Evolutionary conservation across 2,797 vertebrate genomes (phyloP), one percentile per base, ranked within the genome.

Genomic region (Danionella dracula): DNA sequence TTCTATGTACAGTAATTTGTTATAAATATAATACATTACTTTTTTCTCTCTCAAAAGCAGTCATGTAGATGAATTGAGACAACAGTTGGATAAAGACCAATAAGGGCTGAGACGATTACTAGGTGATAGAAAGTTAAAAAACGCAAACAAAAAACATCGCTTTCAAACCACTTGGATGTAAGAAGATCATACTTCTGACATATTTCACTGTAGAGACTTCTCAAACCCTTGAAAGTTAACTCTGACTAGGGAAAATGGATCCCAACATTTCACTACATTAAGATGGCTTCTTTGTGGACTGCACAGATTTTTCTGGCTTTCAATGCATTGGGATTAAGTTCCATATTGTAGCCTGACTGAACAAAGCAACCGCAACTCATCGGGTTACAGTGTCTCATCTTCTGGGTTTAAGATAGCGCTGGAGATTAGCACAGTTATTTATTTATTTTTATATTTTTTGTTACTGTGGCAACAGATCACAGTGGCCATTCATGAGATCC

Each of bases 11-110:
- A 96, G 85, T 88, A 86, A 92, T 92, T 92, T 93, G 90, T 93
- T 95, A 96, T 94, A 96, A 98, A 98, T 98, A 98, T 96, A 94
- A 93, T 96, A 95, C 92, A 95, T 78, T 11, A 80, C 91, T 92
- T 93, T 54, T 69, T 23, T 55, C 37, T 17, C 16, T 84, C 89
- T 90, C 89, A 94, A 94, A 95, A 92, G 88, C 90, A 85, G 85
- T 90, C 80, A 84, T 88, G 85, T 86, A 86, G 82, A 87, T 88
- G 90, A 88, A 91, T 85, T 83, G 85, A 90, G 90, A 90, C 85
- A 92, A 91, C 88, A 90, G 86, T 82, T 90, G 72, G 78, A 88
- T 85, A 78, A 89, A 87, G 87, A 66, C 51, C 31, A 35, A 56
- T 12, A 32, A 38, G 86, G 85, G 79, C 86, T 86, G 87, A 87